Percentiles rank a stretch among this genome's conserved stretches.
Evolutionary conservation across 2,113 vertebrate genomes (phyloP).

Genomic region (Pan troglodytes): NHGRI_mPanTro3-v2.1_pri NC_072413.2:67422501-67423000

Average conservation of each 20-base stretch:
- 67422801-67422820: background rate
- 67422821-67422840: slow-evolving; percentile 7
- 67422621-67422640: background rate
- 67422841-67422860: background rate
- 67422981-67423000: background rate
- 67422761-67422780: slow-evolving; percentile 13
- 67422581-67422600: no score
- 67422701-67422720: background rate
- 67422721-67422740: background rate
- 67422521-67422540: no score
- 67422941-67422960: background rate
- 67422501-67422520: no score
- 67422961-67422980: background rate
- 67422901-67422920: background rate
- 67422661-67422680: background rate
- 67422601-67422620: background rate
- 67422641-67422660: slow-evolving; percentile 3
- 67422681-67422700: background rate
- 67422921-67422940: background rate
- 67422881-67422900: slow-evolving; percentile 26
- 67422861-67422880: background rate
- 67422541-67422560: no score
- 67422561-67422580: no score
- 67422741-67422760: background rate
- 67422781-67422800: background rate